Base-by-base conservation (phyloP, 2,888 invertebrate species). In the Oxycera nigricornis region DNA sequence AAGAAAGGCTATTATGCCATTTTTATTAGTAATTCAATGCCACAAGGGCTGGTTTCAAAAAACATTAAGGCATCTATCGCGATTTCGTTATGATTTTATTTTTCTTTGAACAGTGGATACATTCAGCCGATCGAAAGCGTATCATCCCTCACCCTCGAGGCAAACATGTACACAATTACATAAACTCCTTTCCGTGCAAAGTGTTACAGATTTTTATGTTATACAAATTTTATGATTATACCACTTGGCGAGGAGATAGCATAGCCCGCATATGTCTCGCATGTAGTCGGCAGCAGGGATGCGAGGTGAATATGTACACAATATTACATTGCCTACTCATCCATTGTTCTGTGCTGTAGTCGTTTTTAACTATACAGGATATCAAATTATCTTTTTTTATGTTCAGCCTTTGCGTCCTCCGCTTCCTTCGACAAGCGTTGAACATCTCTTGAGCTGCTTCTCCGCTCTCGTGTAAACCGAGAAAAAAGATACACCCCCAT, bases 291-390 rank as follows among this genome's bases (percentile, higher is more conserved):
- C 22, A 14, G 1, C 30, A 50, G n/a, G 26, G 41, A n/a, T n/a
- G 6, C 30, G 26, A 3, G 30, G 9, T 24, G 14, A 24, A 39
- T 65, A 41, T 65, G 65, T 65, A 11, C n/a, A 41, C 24, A 65
- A 39, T 30, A 65, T 65, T 52, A 70, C 70, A 55, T 22, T 72
- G 72, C 61, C 65, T 57, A 74, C 72, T 67, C 74, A 72, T 61
- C 73, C 68, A 76, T 76, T 68, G 73, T 68, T 67, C 70, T 73
- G 74, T 68, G 41, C 61, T 74, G 74, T 74, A 76, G 74, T 74
- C 73, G 74, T 73, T 76, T 76, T 76, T 76, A 76, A 76, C 76
- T 76, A 76, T 76, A 76, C 73, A 52, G 76, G 74, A 74, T 76
- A 76, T 76, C 76, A 76, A 76, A 76, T 76, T 76, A 76, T 76